Base-by-base conservation (phyloP, 2,113 vertebrate species). In the Prietella phreatophila region DNA sequence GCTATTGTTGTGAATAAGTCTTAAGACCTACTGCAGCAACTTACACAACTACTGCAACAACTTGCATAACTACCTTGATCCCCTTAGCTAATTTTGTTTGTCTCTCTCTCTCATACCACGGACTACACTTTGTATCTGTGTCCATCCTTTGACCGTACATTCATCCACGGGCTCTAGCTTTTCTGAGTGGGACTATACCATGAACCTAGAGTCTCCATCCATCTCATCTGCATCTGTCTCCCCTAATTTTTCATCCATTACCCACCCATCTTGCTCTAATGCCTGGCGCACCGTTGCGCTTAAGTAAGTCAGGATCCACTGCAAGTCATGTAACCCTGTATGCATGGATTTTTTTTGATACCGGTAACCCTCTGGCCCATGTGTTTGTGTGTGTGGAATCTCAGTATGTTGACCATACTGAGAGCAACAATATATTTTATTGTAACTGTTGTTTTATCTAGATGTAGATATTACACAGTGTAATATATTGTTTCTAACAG, bases 211-310 rank as follows among this genome's bases (percentile, higher is more conserved):
- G 91, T 94, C 94, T 89, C 93, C 91, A 4, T 94, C 93, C 92
- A 92, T 92, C 92, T 94, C 95, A 93, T 93, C 94, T 87, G 78
- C 92, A 92, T 97, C 96, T 91, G 90, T 92, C 95, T 96, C 95
- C 92, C 93, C 92, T 94, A 94, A 95, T 94, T 89, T 90, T 94
- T 87, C 91, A 93, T 93, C 95, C 93, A 92, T 94, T 91, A 94
- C 90, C 82, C 87, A 94, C 92, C 91, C 92, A 92, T 95, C 93
- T 82, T 93, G 90, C 90, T 92, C 95, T 91, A 93, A 94, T 91
- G 93, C 94, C 92, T 94, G 92, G 93, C 91, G 96, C 93, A 93
- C 94, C 92, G 84, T 92, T 94, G 93, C 93, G 89, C 96, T 92
- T 89, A 96, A 96, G 91, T 95, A 88, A 96, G 95, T 96, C 91